Evolutionary conservation across 2,888 invertebrate species (phyloP).

Genomic region (Brassicogethes aeneus): DNA sequence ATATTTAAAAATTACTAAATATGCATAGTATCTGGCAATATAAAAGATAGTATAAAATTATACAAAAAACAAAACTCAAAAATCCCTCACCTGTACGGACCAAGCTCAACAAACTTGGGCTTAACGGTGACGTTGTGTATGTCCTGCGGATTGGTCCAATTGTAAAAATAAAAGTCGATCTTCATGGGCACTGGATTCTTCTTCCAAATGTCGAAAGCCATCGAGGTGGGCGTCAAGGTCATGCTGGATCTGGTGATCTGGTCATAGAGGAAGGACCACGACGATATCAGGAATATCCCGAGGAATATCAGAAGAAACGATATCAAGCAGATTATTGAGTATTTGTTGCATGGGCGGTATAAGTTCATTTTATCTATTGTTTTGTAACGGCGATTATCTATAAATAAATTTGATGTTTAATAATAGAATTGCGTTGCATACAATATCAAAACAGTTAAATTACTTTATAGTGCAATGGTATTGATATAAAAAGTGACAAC

Average conservation of each 20-base stretch:
- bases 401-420: too few species aligned
- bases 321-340: not conserved
- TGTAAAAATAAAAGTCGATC: constrained; percentile 64
- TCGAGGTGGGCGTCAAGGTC: constrained; percentile 50
- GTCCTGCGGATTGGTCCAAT: constrained; percentile 71
- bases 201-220: constrained; percentile 61
- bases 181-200: constrained; percentile 53
- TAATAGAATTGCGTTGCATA: too few species aligned
- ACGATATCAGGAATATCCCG: constrained; percentile 19
- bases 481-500: too few species aligned
- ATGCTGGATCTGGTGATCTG: constrained; percentile 41
- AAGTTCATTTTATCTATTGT: not conserved
- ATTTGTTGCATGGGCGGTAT: not conserved
- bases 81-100: constrained; percentile 59
- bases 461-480: too few species aligned
- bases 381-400: too few species aligned
- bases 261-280: constrained; percentile 18
- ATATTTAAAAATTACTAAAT: too few species aligned
- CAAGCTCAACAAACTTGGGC: constrained; percentile 47
- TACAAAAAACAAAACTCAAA: too few species aligned
- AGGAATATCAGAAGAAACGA: constrained; percentile 14
- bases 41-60: too few species aligned
- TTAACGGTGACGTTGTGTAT: constrained; percentile 48
- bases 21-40: too few species aligned
- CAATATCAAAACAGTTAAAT: too few species aligned